Conservation (phyloP, 2,113 vertebrate genomes). For the Burhinus bistriatus region DNA sequence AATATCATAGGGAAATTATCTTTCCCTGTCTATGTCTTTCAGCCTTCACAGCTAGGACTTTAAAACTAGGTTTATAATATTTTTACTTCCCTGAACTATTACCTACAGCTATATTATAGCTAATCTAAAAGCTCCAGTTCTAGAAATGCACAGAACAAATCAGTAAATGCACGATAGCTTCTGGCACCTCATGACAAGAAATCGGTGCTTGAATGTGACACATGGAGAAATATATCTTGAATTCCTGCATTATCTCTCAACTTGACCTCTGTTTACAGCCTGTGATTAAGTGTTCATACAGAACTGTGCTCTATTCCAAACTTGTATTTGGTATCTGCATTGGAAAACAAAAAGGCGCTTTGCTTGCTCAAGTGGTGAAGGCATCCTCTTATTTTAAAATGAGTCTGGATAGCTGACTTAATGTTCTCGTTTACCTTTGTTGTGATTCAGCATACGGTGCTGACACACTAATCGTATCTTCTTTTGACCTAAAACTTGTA, state of each 20-base stretch:
- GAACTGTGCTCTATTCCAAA: not conserved
- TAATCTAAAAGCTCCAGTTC: constrained; percentile 49
- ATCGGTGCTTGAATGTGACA: constrained; percentile 42
- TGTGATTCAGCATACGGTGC: not conserved
- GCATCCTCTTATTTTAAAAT: not conserved
- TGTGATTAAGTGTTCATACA: constrained; percentile 53
- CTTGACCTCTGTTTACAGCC: constrained; percentile 67
- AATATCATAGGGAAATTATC: constrained; percentile 71
- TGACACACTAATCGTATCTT: not conserved
- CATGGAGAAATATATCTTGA: constrained; percentile 48
- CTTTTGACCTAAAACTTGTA: not conserved
- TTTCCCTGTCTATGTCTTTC: constrained; percentile 65
- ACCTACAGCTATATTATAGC: not conserved
- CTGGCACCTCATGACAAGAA: constrained; percentile 44
- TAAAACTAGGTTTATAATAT: not conserved
- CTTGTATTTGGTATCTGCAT: not conserved
- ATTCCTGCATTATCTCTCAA: constrained; percentile 50
- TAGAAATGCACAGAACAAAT: constrained; percentile 49
- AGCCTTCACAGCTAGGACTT: constrained; percentile 45
- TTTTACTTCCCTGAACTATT: constrained; percentile 7
- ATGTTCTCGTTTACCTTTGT: not conserved
- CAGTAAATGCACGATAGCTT: constrained; percentile 17
- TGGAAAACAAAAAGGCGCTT: not conserved
- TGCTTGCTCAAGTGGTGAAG: not conserved
- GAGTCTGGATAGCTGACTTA: not conserved